These are phyloP conservation scores for Psittacula derbiana DNA, from an alignment of 2,797 vertebrate species.

Conservation along the genomic window DNA sequence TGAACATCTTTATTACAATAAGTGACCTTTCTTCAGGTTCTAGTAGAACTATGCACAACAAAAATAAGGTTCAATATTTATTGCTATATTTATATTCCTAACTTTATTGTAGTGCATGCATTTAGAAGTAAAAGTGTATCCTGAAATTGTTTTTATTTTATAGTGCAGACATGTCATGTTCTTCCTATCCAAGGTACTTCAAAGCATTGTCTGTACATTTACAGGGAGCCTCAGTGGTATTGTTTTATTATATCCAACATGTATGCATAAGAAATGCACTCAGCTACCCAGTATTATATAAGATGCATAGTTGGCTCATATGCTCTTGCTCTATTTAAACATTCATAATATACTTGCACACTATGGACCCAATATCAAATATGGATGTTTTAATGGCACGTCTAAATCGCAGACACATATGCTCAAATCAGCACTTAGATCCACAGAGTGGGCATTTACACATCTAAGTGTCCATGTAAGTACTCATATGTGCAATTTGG, in stretches of 20 bases:
- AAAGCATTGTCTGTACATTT: not conserved
- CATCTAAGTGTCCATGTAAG: conserved; percentile 14
- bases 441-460: conserved; percentile 5
- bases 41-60: not conserved
- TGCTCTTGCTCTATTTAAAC: not conserved
- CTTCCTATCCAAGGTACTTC: not conserved
- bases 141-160: not conserved
- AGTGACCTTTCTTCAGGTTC: not conserved
- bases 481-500: conserved; percentile 20
- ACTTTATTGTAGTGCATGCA: not conserved
- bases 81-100: not conserved
- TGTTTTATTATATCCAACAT: not conserved
- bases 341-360: not conserved
- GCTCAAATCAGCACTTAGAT: conserved; percentile 16
- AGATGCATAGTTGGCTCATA: not conserved
- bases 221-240: not conserved
- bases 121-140: not conserved
- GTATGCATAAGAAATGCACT: not conserved
- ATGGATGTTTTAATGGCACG: conserved; percentile 13
- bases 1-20: not conserved
- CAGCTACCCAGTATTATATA: not conserved
- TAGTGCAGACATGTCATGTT: not conserved
- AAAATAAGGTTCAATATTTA: not conserved
- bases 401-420: not conserved
- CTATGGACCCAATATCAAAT: conserved; percentile 1